phyloP scores from a whole-genome alignment of 2,888 invertebrate species.

The Liposcelis brunnea region DNA sequence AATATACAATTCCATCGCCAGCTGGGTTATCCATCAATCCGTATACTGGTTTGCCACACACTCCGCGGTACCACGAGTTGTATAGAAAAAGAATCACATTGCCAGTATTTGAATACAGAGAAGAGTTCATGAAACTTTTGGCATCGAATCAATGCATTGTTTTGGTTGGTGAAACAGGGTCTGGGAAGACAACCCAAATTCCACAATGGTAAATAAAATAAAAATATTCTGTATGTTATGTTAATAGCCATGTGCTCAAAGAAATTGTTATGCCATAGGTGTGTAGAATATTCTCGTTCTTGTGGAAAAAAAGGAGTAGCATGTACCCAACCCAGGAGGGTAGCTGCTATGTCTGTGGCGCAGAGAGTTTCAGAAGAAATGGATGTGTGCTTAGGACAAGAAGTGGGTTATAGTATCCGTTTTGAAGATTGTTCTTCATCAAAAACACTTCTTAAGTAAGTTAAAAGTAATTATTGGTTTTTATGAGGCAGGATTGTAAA shows the following conservation, averaged over 20 bases:
- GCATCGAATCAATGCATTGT: slow-evolving; percentile 87
- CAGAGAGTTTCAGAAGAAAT: slow-evolving; percentile 98
- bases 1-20: slow-evolving; percentile 30
- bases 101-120: slow-evolving; percentile 96
- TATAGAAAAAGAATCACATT: slow-evolving; percentile 75
- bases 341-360: slow-evolving; percentile 99
- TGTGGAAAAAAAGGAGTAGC: slow-evolving; percentile 65
- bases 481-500: background rate
- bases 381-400: slow-evolving; percentile 84
- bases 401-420: slow-evolving; percentile 93
- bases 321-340: slow-evolving; percentile 87
- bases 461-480: slow-evolving; percentile 12
- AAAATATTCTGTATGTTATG: background rate
- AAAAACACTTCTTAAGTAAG: slow-evolving; percentile 78
- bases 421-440: slow-evolving; percentile 97
- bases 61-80: slow-evolving; percentile 71
- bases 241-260: background rate
- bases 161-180: slow-evolving; percentile 97
- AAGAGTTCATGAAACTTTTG: slow-evolving; percentile 89
- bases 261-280: slow-evolving; percentile 23
- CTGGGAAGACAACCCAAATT: slow-evolving; percentile 98
- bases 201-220: slow-evolving; percentile 61
- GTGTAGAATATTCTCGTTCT: slow-evolving; percentile 53
- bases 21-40: slow-evolving; percentile 38
- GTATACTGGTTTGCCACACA: slow-evolving; percentile 66